Conservation (phyloP, 1,140 invertebrate species). For the Pseudomyrmex cubaensis region DNA sequence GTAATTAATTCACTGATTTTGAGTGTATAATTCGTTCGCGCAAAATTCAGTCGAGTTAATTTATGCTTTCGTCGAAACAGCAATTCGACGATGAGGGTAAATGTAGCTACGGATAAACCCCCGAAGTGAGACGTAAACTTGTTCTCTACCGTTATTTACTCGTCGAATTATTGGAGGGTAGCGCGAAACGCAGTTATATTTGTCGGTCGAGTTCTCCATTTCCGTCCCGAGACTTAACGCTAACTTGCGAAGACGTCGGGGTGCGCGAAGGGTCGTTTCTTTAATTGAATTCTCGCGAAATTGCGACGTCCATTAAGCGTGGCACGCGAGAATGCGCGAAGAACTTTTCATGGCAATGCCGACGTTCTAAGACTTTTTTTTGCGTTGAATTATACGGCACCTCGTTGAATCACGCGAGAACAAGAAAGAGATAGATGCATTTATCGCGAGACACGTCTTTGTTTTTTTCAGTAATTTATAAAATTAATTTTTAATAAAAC, state of each 20-base stretch:
- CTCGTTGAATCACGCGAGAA: background rate
- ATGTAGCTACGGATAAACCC: conserved; percentile 31
- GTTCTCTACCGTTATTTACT: conserved; percentile 31
- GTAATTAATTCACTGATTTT: conserved; percentile 52
- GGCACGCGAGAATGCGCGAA: conserved; percentile 23
- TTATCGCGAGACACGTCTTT: background rate
- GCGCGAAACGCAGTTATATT: conserved; percentile 36
- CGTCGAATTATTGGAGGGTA: conserved; percentile 40
- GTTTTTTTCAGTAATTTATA: background rate
- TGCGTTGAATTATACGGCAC: conserved; percentile 18
- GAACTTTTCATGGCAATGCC: conserved; percentile 19
- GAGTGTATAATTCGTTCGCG: conserved; percentile 26
- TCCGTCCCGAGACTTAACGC: conserved; percentile 5
- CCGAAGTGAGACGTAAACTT: conserved; percentile 31
- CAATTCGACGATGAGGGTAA: conserved; percentile 32
- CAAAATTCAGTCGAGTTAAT: conserved; percentile 38
- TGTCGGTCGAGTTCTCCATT: conserved; percentile 21
- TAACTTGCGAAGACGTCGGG: conserved; percentile 40
- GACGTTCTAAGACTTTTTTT: conserved; percentile 13
- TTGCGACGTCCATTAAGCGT: conserved; percentile 51
- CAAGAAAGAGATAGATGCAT: background rate
- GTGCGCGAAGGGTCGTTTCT: conserved; percentile 37
- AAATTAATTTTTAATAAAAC: background rate
- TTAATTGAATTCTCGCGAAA: conserved; percentile 57
- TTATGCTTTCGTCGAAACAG: conserved; percentile 34